A percentile compares a stretch with the other conserved stretches of the same genome.
Conservation (phyloP, 2,797 vertebrate species). For the Pampus argenteus region DNA sequence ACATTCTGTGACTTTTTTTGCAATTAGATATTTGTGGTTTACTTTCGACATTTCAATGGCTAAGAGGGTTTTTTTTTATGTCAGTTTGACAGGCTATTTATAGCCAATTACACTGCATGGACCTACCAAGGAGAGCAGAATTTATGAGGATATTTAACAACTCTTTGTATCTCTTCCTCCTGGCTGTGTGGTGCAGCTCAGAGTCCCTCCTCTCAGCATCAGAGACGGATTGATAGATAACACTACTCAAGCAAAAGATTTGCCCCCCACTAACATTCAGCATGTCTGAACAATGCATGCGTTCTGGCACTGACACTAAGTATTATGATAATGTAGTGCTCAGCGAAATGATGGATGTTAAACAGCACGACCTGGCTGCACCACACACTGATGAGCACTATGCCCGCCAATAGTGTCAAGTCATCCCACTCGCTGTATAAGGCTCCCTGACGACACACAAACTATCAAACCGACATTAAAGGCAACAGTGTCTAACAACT, state of each 20-base stretch:
- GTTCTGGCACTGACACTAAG: constrained; percentile 78
- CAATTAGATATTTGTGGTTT: constrained; percentile 66
- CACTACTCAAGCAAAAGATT: constrained; percentile 81
- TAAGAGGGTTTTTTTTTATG: constrained; percentile 68
- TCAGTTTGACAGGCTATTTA: constrained; percentile 79
- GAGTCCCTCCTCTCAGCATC: constrained; percentile 78
- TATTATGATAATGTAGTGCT: constrained; percentile 82
- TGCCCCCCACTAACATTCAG: constrained; percentile 80
- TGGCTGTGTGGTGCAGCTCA: constrained; percentile 74
- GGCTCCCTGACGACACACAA: constrained; percentile 57
- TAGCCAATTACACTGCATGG: constrained; percentile 76
- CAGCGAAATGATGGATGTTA: constrained; percentile 81
- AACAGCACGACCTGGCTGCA: constrained; percentile 79
- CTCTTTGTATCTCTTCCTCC: constrained; percentile 79
- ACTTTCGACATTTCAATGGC: constrained; percentile 68
- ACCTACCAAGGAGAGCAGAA: constrained; percentile 76
- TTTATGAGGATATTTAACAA: constrained; percentile 84
- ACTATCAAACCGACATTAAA: constrained; percentile 60
- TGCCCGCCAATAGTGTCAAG: constrained; percentile 70
- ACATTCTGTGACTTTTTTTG: constrained; percentile 37
- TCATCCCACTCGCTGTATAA: constrained; percentile 65
- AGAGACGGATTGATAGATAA: constrained; percentile 83
- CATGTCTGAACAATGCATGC: constrained; percentile 80
- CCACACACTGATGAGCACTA: constrained; percentile 55
- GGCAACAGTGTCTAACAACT: constrained; percentile 56